phyloP scores from a whole-genome alignment of 64 coral and sea anemone species.

The Cladopsammia gracilis region DNA sequence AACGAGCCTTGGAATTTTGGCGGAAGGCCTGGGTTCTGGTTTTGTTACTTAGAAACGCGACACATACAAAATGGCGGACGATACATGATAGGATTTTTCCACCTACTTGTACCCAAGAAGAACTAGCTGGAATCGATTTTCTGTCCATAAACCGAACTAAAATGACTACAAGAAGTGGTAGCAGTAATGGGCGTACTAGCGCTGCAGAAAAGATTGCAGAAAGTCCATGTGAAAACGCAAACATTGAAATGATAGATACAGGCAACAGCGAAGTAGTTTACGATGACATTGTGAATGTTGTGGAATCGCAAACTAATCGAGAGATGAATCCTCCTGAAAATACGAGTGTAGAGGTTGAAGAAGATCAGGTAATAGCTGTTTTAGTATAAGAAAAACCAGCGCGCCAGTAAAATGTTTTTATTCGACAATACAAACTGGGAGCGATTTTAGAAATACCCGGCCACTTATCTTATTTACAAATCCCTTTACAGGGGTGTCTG shows the following conservation, averaged over 20 bases:
- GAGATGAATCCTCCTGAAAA: not conserved
- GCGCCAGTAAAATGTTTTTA: too few species aligned
- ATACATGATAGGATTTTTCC: not conserved
- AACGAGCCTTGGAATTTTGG: not conserved
- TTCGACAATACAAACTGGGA: too few species aligned
- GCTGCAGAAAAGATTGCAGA: not conserved
- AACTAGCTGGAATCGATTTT: not conserved
- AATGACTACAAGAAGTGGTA: not conserved
- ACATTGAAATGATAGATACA: not conserved
- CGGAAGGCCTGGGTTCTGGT: not conserved
- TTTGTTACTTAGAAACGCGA: constrained; percentile 30
- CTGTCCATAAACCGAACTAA: not conserved
- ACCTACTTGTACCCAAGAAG: not conserved
- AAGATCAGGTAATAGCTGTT: not conserved
- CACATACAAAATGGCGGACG: constrained; percentile 47
- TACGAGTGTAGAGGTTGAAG: not conserved
- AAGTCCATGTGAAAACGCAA: not conserved
- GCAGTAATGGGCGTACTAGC: not conserved
- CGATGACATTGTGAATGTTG: not conserved
- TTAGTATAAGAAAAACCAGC: too few species aligned
- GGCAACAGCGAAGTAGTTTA: not conserved
- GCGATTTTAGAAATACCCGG: too few species aligned
- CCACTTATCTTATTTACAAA: too few species aligned
- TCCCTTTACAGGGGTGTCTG: too few species aligned
- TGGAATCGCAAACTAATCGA: not conserved